Evolutionary conservation across 1,140 invertebrate genomes (phyloP), one percentile per base, ranked within the genome.

Genomic region (Chlorops oryzae): DNA sequence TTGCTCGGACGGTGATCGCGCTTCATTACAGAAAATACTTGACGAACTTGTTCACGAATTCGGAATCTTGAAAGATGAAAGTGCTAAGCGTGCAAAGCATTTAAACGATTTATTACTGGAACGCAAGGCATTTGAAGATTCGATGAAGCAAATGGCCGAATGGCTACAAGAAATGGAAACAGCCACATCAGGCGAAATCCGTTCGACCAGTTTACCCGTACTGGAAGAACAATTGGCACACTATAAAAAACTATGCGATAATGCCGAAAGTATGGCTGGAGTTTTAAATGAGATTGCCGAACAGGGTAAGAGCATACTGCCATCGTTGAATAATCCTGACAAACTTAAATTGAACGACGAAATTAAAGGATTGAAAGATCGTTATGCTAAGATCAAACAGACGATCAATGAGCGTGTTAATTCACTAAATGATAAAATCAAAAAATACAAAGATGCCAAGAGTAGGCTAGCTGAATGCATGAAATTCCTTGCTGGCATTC

Each of bases 91-190:
- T 57, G 79, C 87, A 53, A 79, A 81, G 18, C 80, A 82, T 5
- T 66, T 92, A 5, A 79, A 77, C 22, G 87, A 88, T 74, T 73
- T 90, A 10, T 70, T 91, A 10, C 80, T 85, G 70, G 81, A 82
- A 17, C 79, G 90, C 57, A 85, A 82, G 65, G 77, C 83, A 15
- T 90, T 94, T 61, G 90, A 94, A 72, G 81, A 78, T 45, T 84
- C 88, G 51, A 76, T 90, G 37, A 84, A 88, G 48, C 84, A 85
- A 56, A 87, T 86, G 63, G 80, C 87, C 54, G 81, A 88, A 54
- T 93, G 90, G 90, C 74, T 92, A 17, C 87, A 88, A 44, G 85
- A 93, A 77, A 87, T 88, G 39, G 90, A 93, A 75, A 86, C 89
- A 6, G 83, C 87, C 12, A 82, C 87, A 1, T 85, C 86, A 12